Evolutionary conservation across 2,797 vertebrate species (phyloP), one percentile per base, ranked within the genome.

Genomic region (Orestias chungarensis): DNA sequence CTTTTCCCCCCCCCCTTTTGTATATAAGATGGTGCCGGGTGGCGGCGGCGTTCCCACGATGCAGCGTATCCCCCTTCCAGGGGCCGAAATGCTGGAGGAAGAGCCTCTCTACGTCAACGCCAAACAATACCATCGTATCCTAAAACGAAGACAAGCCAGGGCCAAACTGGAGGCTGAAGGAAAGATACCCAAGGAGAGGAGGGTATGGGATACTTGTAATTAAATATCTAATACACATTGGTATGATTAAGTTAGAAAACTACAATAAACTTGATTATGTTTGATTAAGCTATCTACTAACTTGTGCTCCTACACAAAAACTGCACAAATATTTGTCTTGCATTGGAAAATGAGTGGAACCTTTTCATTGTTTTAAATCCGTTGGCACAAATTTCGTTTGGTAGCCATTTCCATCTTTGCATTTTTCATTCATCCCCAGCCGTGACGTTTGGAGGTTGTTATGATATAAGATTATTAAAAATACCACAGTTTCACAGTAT

Each of bases 121-220:
- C 55, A 95, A 95, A 87, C 94, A 95, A 87, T 95, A 95, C 84
- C 93, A 95, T 75, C 94, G 94, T 17, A 99, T 99, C 90, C 91
- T 99, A 20, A 99, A 99, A 91, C 95, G 98, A 82, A 81, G 95
- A 52, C 98, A 99, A 87, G 97, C 97, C 29, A 92, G 97, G 25
- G 98, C 98, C 33, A 99, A 99, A 81, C 94, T 99, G 79, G 98
- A 99, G 79, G 98, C 97, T 1, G 98, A 99, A 92, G 97, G 98
- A 14, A 98, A 99, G 82, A 98, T 99, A 79, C 98, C 98, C 74
- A 99, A 99, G 85, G 97, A 99, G 82, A 95, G 98, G 79, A 95
- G 97, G 95, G 98, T 99, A 78, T 88, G 95, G 49, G 0, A 15
- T 43, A 23, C 69, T 70, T 20, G 20, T 72, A 11, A 3, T 47